These are phyloP conservation scores for Rhinoraja longicauda DNA, from an alignment of 2,797 vertebrate genomes.

Conservation along the genomic window DNA sequence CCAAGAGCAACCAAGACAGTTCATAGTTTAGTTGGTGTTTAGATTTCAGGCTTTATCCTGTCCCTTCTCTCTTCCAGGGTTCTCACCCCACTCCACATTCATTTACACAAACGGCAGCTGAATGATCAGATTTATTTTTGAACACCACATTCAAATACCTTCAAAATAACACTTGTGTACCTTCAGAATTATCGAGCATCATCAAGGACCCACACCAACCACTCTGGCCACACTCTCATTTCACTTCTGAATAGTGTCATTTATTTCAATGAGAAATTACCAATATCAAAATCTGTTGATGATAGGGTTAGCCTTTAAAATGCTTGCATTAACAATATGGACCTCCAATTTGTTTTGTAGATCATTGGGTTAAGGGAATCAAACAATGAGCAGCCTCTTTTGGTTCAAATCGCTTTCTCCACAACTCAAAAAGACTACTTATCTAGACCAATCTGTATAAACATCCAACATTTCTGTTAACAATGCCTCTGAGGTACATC, in stretches of 20 bases:
- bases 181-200: too few relatives aligned
- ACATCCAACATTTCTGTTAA: neutral
- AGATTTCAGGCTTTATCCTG: too few relatives aligned
- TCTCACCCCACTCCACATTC: too few relatives aligned
- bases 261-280: neutral
- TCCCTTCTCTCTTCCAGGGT: slow-evolving; percentile 41
- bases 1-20: too few relatives aligned
- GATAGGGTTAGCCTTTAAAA: neutral
- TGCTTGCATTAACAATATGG: neutral
- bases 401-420: neutral
- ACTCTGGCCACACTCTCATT: too few relatives aligned
- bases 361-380: neutral
- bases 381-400: neutral
- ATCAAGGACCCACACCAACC: too few relatives aligned
- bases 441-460: neutral
- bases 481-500: neutral
- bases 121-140: neutral
- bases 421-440: neutral
- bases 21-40: too few relatives aligned
- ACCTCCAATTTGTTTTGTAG: neutral
- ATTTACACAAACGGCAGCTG: neutral
- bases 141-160: neutral
- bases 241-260: neutral
- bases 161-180: neutral
- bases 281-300: neutral